Evolutionary conservation across 2,113 vertebrate genomes (phyloP), one percentile per base, ranked within the genome.

Genomic region (Baryphthengus martii): DNA sequence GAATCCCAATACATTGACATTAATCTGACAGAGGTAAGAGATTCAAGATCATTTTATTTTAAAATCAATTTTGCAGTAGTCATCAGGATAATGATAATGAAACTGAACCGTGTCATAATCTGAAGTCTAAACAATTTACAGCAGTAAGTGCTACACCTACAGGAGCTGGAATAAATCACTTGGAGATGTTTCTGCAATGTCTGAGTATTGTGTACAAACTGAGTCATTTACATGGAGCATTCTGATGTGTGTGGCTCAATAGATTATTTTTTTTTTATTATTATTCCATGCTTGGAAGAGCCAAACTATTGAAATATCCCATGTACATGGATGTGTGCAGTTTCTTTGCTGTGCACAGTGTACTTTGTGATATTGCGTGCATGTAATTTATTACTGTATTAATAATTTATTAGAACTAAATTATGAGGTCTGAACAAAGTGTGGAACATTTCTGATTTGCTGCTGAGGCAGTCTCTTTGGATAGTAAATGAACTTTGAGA

Each of bases 351-450:
- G 42, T 85, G 47, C 26, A 50, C 7, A 55, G 8, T 58, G 35
- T 85, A 50, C 47, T 63, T 87, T n/a, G 24, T 52, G 72, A 50
- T 82, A 45, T 44, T 25, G 42, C 61, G 20, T 37, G 29, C 29
- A 14, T 67, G 52, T 66, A 35, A 91, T 79, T 90, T 96, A 89
- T 83, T 85, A 58, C 15, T 53, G 6, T 55, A 78, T 93, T 79
- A 95, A 93, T 85, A 91, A 91, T 89, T 79, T 4, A 86, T 79
- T 66, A 45, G 49, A 77, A 44, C 23, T 68, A 35, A 76, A 56
- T 77, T 91, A 65, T 2, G 31, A 77, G n/a, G 13, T 50, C 20
- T 75, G 52, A 78, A 49, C 3, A 59, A 59, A 63, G 45, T 67
- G 31, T 68, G 52, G 20, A 59, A 18, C 16, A n/a, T 19, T 89